Evolutionary conservation across 2,888 invertebrate species (phyloP).

Genomic region (Eupithecia exiguata): DNA sequence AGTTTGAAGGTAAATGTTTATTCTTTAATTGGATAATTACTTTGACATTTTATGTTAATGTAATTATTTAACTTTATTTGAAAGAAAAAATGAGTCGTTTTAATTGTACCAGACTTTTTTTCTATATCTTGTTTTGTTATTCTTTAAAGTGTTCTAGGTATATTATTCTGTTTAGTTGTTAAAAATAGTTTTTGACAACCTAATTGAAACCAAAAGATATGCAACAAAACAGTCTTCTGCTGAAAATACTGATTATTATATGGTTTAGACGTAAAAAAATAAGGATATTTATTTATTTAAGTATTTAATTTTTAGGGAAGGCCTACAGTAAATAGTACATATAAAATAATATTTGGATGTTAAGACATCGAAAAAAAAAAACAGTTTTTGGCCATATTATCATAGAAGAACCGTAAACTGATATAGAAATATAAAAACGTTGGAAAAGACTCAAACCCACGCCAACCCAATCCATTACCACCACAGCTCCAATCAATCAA

Average conservation of each 20-base stretch:
- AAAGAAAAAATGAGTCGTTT: neutral
- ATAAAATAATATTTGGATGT: no score
- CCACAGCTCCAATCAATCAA: slow-evolving; percentile 8
- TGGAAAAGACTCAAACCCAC: neutral
- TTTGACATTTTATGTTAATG: neutral
- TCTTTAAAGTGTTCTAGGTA: neutral
- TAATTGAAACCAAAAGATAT: no score
- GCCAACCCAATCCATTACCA: slow-evolving; percentile 7
- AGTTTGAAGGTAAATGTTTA: slow-evolving; percentile 3
- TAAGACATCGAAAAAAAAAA: no score
- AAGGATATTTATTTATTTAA: no score
- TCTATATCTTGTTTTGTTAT: neutral
- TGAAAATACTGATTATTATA: no score
- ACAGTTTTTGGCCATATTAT: no score
- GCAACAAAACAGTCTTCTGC: no score
- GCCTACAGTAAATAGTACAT: no score
- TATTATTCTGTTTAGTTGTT: neutral
- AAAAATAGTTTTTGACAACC: no score
- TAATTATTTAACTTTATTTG: neutral
- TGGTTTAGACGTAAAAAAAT: no score
- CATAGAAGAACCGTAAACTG: neutral
- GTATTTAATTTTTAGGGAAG: no score
- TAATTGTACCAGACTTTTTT: neutral
- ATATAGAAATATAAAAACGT: neutral
- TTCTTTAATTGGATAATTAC: neutral